Evolutionary conservation across 2,113 vertebrate genomes (phyloP), one percentile per base, ranked within the genome.

Genomic region (Phyllostomus hastatus): DNA sequence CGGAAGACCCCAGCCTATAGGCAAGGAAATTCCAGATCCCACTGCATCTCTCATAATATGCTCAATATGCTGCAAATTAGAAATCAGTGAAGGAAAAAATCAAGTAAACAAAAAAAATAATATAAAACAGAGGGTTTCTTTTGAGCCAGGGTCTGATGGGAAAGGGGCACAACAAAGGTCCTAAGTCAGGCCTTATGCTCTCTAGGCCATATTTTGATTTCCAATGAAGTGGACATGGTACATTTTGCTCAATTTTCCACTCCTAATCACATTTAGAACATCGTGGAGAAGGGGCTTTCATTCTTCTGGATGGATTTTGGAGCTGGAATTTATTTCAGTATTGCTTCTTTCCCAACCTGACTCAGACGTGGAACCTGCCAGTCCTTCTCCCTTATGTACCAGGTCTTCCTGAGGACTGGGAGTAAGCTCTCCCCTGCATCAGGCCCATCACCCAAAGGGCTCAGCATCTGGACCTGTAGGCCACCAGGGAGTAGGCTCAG

Each of bases 191-290:
- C 92, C 33, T 67, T 11, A 1, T 15, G 85, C 88, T 92, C 52
- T 54, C 75, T n/a, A 10, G 0, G 0, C 57, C 92, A 8, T 91
- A 79, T 92, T 97, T 76, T 86, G 66, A 86, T 96, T 95, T 95
- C 91, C 97, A 97, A 41, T 90, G 82, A 94, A 91, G 82, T 19
- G 26, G 97, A 97, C 87, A 94, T 93, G 97, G 97, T 97, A 81
- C 96, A 92, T 97, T 97, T 97, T 97, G 94, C 87, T 90, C 97
- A 97, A 98, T 98, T 97, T 97, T 97, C 95, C 97, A 97, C 95
- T 94, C 52, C 66, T 97, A 97, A 97, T 97, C 96, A 91, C 1
- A 0, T 97, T 94, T 91, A 95, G 43, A 81, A 69, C 0, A 0
- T 79, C 35, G 52, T 80, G 54, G 91, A 91, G 92, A 82, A 80